Conservation (phyloP, 2,888 invertebrate genomes). For the Lithophane semibrunnea region DNA sequence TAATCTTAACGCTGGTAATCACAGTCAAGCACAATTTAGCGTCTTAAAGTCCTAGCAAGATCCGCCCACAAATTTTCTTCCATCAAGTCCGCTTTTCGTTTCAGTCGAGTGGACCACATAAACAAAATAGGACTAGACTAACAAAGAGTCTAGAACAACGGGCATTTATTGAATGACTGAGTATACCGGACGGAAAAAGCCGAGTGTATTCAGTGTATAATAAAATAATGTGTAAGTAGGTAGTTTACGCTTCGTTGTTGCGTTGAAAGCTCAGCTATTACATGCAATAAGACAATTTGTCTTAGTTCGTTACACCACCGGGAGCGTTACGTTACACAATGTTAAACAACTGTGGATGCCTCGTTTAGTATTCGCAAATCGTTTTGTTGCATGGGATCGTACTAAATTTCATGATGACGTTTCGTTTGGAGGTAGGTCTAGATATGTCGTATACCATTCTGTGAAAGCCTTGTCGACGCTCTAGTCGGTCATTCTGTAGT, state of each 20-base stretch:
- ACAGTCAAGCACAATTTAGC: constrained; percentile 3
- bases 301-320: constrained; percentile 47
- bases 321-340: constrained; percentile 22
- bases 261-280: constrained; percentile 62
- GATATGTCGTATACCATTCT: no score
- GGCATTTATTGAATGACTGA: constrained; percentile 28
- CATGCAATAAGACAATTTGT: constrained; percentile 61
- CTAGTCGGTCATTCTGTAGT: no score
- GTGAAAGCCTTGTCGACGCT: no score
- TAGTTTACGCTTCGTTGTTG: constrained; percentile 54
- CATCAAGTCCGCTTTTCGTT: background rate
- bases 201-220: constrained; percentile 21
- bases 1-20: background rate
- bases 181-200: constrained; percentile 24
- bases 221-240: constrained; percentile 50
- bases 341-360: background rate
- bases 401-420: background rate
- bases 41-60: background rate
- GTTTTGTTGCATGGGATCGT: constrained; percentile 8
- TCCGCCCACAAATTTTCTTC: constrained; percentile 11
- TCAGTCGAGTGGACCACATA: constrained; percentile 30
- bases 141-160: constrained; percentile 26
- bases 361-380: constrained; percentile 25
- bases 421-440: background rate
- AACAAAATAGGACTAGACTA: constrained; percentile 3